Conservation (phyloP, 2,797 vertebrate genomes). For the Catharus ustulatus region DNA sequence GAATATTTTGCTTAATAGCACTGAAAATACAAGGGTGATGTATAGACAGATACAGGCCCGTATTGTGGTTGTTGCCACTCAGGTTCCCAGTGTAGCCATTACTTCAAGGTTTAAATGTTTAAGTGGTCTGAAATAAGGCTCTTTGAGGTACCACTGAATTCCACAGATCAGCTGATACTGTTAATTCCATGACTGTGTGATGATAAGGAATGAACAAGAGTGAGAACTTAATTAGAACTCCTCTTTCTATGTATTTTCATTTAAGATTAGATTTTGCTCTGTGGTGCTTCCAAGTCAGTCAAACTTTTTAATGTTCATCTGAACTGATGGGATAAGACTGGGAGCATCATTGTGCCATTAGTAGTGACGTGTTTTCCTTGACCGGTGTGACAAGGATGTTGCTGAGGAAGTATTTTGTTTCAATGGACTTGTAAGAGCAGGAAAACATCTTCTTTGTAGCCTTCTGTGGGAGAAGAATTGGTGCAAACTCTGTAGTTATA, state of each 20-base stretch:
- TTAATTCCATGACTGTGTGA: background rate
- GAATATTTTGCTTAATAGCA: background rate
- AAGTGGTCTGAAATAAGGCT: background rate
- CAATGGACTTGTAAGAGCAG: background rate
- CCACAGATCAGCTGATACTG: rapidly evolving
- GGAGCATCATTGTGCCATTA: background rate
- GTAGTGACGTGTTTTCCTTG: background rate
- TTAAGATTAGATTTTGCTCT: background rate
- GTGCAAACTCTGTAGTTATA: background rate
- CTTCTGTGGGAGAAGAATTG: background rate
- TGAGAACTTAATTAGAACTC: background rate
- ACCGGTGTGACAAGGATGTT: background rate
- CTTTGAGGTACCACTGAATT: background rate
- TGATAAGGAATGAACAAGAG: background rate
- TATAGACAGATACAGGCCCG: rapidly evolving
- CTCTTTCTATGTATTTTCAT: background rate
- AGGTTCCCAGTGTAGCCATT: background rate
- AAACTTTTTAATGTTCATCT: background rate
- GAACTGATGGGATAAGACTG: background rate
- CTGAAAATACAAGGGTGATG: background rate
- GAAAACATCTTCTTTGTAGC: background rate
- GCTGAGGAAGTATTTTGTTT: background rate
- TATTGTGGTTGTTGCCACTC: background rate
- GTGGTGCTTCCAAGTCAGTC: background rate
- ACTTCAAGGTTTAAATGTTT: background rate